Conservation (phyloP, 1,140 invertebrate species). For the Colletes latitarsis region DNA sequence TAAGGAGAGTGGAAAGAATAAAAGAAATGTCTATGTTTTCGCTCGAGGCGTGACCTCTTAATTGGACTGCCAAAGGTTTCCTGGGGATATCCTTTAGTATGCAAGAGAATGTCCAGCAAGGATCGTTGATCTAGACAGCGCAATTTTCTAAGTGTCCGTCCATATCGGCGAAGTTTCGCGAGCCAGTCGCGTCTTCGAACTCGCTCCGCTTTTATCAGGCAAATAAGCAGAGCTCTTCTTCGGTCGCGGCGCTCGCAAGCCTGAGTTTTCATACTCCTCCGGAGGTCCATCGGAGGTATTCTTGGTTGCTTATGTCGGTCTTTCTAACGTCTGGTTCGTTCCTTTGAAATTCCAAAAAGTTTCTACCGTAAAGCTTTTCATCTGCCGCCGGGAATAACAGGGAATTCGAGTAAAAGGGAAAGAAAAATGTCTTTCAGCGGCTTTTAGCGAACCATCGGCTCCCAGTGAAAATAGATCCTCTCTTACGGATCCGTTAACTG, state of each 20-base stretch:
- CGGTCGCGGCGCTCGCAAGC: not conserved
- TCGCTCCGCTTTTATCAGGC: conserved; percentile 14
- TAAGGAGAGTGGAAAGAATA: too few relatives aligned
- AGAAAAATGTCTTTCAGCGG: not conserved
- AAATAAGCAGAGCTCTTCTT: not conserved
- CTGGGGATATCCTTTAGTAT: not conserved
- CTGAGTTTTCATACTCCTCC: conserved; percentile 5
- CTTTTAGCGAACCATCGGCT: not conserved
- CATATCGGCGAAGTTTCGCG: not conserved
- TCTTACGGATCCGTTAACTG: too few relatives aligned
- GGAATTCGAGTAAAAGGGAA: not conserved
- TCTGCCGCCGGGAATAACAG: not conserved
- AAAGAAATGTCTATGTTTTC: too few relatives aligned
- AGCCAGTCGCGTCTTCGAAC: not conserved
- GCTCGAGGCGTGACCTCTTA: not conserved
- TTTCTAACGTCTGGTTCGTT: not conserved
- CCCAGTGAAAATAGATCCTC: not conserved
- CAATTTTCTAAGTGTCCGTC: conserved; percentile 30
- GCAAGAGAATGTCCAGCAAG: not conserved
- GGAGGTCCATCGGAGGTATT: not conserved
- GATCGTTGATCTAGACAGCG: not conserved
- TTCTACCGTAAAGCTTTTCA: not conserved
- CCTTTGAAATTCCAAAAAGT: conserved; percentile 21
- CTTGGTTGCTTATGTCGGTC: not conserved
- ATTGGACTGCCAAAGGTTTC: not conserved